Evolutionary conservation across 2,888 invertebrate genomes (phyloP).

Genomic region (Dolichomitus sp.): DNA sequence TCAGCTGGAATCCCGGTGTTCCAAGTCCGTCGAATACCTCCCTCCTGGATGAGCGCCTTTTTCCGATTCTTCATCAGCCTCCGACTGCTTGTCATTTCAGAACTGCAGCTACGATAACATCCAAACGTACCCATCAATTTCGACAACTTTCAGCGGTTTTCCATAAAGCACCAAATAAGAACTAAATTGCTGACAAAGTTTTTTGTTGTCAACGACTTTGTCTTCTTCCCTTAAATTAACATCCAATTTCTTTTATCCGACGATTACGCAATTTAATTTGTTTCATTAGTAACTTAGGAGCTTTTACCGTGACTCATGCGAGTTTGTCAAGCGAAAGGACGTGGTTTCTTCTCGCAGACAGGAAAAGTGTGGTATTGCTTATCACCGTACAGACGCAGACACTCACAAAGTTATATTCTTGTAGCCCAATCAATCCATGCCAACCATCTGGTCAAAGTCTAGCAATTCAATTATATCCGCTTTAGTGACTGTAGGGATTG

Average conservation of each 20-base stretch:
- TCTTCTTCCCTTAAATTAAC: background rate
- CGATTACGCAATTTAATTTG: background rate
- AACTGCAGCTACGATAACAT: background rate
- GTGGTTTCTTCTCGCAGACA: background rate
- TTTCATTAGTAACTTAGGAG: background rate
- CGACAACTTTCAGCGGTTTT: background rate
- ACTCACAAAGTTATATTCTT: background rate
- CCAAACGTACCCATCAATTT: background rate
- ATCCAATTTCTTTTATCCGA: background rate
- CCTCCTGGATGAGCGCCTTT: background rate
- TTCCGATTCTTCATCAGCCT: slow-evolving; percentile 6
- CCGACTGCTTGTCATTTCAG: background rate
- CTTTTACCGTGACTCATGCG: background rate
- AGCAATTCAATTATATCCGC: slow-evolving; percentile 32
- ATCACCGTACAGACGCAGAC: background rate
- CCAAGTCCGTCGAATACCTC: slow-evolving; percentile 6
- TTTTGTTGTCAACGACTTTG: background rate
- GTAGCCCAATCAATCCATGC: background rate
- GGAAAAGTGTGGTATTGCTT: background rate
- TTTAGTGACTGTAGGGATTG: slow-evolving; percentile 14
- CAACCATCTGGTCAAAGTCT: slow-evolving; percentile 8
- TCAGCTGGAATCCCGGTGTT: slow-evolving; percentile 26
- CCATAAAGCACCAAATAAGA: background rate
- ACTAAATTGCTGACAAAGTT: background rate
- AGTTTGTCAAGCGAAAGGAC: slow-evolving; percentile 1